Conservation (phyloP, 2,113 vertebrate species). For the Hystrix cristata region DNA sequence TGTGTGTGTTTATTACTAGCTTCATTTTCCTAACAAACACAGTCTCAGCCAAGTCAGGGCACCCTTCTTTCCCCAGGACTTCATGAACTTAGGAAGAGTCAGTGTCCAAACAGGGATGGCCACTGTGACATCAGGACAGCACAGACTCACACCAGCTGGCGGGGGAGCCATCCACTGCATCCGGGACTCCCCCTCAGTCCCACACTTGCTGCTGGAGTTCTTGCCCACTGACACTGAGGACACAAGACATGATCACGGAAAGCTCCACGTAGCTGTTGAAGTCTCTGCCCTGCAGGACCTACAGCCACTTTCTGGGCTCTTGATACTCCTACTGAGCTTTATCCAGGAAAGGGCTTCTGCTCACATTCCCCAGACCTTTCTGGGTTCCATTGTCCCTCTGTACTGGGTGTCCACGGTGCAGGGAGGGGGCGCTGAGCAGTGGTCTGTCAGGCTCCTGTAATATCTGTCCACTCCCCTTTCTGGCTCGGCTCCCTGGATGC, state of each 20-base stretch:
- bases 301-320: background rate
- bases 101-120: rapidly evolving
- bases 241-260: rapidly evolving
- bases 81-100: background rate
- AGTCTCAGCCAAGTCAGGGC: no score
- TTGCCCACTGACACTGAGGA: background rate
- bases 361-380: background rate
- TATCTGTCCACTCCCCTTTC: background rate
- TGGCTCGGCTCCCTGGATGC: rapidly evolving
- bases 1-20: background rate
- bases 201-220: background rate
- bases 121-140: background rate
- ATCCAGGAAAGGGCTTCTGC: background rate
- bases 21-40: background rate
- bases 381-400: background rate
- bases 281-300: background rate
- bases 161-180: no score
- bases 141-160: no score
- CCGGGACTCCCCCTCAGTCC: background rate
- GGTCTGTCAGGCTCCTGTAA: no score
- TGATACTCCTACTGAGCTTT: background rate
- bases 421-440: background rate
- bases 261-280: rapidly evolving
- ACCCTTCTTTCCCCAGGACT: background rate
- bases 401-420: rapidly evolving